phyloP scores from a whole-genome alignment of 2,888 invertebrate species.

The Hermodice carunculata region DNA sequence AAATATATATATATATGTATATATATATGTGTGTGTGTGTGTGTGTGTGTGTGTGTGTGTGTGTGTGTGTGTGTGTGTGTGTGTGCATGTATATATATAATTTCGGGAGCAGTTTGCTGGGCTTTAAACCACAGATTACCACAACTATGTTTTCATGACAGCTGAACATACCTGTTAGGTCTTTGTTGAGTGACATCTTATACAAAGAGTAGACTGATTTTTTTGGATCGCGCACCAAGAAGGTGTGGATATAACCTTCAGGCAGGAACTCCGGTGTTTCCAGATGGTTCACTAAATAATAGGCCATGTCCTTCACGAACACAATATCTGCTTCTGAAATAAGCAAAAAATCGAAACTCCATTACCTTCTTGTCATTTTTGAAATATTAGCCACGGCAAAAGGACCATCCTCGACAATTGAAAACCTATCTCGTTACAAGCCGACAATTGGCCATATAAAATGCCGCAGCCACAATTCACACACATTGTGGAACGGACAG shows the following conservation, averaged over 20 bases:
- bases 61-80: neutral
- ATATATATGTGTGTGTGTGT: too few relatives aligned
- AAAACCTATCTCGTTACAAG: too few relatives aligned
- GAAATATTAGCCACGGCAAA: too few relatives aligned
- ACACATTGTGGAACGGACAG: too few relatives aligned
- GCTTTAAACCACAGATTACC: too few relatives aligned
- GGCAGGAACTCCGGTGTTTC: slow-evolving; percentile 39
- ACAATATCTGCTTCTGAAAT: slow-evolving; percentile 31
- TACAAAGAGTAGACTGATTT: slow-evolving; percentile 51
- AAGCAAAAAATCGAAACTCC: neutral
- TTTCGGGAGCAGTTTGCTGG: too few relatives aligned
- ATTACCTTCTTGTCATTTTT: too few relatives aligned
- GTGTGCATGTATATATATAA: neutral
- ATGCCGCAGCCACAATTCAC: too few relatives aligned
- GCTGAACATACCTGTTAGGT: slow-evolving; percentile 42
- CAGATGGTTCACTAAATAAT: slow-evolving; percentile 42
- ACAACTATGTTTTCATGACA: neutral
- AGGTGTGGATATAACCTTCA: slow-evolving; percentile 45
- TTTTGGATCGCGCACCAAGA: slow-evolving; percentile 47
- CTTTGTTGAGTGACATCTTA: slow-evolving; percentile 49
- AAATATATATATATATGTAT: too few relatives aligned
- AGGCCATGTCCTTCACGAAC: slow-evolving; percentile 56
- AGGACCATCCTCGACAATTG: too few relatives aligned
- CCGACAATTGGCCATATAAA: too few relatives aligned
- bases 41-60: too few relatives aligned